A percentile compares a stretch with the other conserved stretches of the same genome.
These are phyloP conservation scores for Ceyx margarethae DNA, from an alignment of 2,113 vertebrate species.

Conservation along the genomic window DNA sequence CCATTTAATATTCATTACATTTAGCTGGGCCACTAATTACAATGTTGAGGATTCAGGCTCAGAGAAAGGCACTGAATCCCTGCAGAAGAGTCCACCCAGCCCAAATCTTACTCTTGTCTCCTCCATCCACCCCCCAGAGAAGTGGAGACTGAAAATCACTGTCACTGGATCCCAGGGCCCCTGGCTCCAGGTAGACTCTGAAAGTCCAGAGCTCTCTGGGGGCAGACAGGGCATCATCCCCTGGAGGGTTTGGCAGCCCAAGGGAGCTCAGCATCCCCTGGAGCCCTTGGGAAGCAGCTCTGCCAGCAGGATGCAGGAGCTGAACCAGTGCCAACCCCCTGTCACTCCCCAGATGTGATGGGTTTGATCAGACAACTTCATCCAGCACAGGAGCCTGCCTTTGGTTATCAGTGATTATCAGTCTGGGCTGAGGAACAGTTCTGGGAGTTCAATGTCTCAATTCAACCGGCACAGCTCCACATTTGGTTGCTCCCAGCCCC, in stretches of 20 bases:
- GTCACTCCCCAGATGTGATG: background rate
- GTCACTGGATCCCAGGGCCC: background rate
- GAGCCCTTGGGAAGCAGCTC: background rate
- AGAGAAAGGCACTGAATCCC: background rate
- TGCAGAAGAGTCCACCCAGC: background rate
- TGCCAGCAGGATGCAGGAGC: background rate
- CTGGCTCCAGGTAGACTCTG: background rate
- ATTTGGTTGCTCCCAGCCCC: background rate
- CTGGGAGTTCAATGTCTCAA: background rate
- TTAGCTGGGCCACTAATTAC: background rate
- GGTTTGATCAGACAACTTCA: background rate
- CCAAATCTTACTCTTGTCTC: background rate
- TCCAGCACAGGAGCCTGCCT: background rate
- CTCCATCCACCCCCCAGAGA: background rate
- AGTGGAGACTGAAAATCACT: rapidly evolving
- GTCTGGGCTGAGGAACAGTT: background rate
- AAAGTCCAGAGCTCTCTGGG: background rate
- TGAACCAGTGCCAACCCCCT: background rate
- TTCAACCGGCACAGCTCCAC: background rate
- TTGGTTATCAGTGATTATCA: background rate
- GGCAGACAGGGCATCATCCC: rapidly evolving
- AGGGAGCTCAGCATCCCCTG: background rate
- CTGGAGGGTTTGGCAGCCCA: rapidly evolving
- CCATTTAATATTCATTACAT: background rate
- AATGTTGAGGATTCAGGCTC: background rate